phyloP scores from a whole-genome alignment of 2,797 vertebrate genomes.

The Clarias laeviceps region DNA sequence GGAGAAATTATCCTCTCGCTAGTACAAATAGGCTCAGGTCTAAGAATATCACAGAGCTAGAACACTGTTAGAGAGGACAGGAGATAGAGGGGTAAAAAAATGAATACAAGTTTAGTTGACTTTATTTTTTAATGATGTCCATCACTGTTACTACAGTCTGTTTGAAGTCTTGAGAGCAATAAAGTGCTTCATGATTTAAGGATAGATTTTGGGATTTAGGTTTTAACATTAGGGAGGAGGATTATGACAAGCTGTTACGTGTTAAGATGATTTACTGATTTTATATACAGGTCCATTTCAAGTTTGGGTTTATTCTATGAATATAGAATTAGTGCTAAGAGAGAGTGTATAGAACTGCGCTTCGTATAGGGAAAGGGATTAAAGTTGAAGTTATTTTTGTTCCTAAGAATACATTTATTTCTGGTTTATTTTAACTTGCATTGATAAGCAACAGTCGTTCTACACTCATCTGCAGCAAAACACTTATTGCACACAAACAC shows the following conservation, averaged over 20 bases:
- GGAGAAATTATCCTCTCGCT: conserved; percentile 1
- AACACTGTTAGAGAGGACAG: neutral
- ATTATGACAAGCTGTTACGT: neutral
- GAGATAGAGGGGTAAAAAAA: neutral
- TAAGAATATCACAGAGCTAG: neutral
- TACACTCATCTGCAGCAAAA: conserved; percentile 53
- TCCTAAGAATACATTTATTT: no score
- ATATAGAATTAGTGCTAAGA: neutral
- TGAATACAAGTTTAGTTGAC: no score
- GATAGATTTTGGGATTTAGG: neutral
- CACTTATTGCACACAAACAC: conserved; percentile 59
- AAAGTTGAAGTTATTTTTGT: neutral
- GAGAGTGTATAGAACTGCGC: neutral
- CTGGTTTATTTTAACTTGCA: neutral
- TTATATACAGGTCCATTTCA: neutral
- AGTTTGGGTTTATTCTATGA: neutral
- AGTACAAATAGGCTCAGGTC: neutral
- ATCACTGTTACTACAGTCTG: neutral
- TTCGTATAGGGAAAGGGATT: neutral
- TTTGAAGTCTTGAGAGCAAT: neutral
- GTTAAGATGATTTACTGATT: neutral
- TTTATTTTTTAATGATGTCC: neutral
- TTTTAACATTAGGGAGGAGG: no score
- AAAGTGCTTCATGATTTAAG: neutral
- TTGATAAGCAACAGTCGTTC: neutral